Conservation (phyloP, 2,113 vertebrate species). For the Ivindomyrus marchei region DNA sequence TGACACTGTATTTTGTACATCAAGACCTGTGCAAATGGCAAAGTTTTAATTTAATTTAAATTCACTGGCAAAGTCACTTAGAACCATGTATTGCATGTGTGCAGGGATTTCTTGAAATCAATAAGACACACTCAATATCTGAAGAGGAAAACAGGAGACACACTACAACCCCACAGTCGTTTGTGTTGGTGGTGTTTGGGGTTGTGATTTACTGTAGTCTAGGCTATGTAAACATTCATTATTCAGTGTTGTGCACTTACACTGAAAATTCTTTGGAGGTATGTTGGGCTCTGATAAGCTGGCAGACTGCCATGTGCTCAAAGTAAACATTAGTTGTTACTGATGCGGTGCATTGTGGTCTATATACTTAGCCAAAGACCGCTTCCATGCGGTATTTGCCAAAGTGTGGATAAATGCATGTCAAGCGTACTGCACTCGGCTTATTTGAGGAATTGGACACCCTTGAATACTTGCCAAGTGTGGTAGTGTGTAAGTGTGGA, state of each 20-base stretch:
- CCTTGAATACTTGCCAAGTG: not conserved
- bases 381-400: not conserved
- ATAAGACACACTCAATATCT: not conserved
- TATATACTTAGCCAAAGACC: not conserved
- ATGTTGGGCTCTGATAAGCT: not conserved
- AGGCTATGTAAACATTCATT: not conserved
- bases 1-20: not conserved
- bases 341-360: not conserved
- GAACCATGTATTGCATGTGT: not conserved
- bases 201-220: not conserved
- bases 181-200: not conserved
- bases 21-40: not conserved
- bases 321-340: not conserved
- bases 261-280: not conserved
- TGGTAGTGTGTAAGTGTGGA: not conserved
- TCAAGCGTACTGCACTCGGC: not conserved
- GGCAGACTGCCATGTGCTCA: not conserved
- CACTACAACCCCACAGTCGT: not conserved
- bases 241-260: not conserved
- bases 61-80: not conserved
- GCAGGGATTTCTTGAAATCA: not conserved
- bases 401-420: not conserved
- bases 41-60: not conserved
- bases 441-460: not conserved
- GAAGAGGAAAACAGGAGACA: not conserved